Evolutionary conservation across 2,888 invertebrate species (phyloP), one percentile per base, ranked within the genome.

Genomic region (Celastrina argiolus): DNA sequence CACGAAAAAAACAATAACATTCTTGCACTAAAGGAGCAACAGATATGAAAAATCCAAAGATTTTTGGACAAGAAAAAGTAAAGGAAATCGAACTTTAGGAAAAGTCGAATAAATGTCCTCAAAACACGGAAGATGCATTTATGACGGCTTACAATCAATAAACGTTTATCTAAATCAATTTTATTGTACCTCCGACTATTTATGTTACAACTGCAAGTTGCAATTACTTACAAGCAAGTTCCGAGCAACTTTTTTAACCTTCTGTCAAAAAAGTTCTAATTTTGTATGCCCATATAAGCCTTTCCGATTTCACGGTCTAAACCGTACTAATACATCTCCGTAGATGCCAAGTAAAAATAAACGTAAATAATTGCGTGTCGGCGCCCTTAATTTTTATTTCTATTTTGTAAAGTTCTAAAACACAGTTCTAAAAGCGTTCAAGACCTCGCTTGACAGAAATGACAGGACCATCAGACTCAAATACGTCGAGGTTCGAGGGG

Each of bases 371-470:
- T 66, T 66, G 66, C 59, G 61, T 61, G 67, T 68, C 68, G 63
- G 64, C 65, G 67, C 66, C 63, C 67, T 65, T 70, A 63, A 66
- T 65, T 68, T 69, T 34, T 45, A 56, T 65, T 63, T 69, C 65
- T 70, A 69, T 65, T 63, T 45, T 66, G 64, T 56, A 69, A 69
- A 65, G 69, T 69, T 64, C n/a, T n/a, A 68, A 65, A 67, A 68
- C 65, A 64, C 36, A 51, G 65, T 67, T 68, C 69, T 68, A 69
- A 69, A 71, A 65, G 71, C 70, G 69, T 68, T 67, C 59, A 58
- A 67, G 68, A 64, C 63, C 66, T 64, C 67, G 65, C 73, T 70
- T 74, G 71, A 71, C 71, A 71, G 70, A 70, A 71, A 72, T 72
- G 71, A 72, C 72, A 72, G 68, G 64, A 69, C 63, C 56, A 66